phyloP scores from a whole-genome alignment of 2,797 vertebrate genomes.

The Jordanella pulchra region DNA sequence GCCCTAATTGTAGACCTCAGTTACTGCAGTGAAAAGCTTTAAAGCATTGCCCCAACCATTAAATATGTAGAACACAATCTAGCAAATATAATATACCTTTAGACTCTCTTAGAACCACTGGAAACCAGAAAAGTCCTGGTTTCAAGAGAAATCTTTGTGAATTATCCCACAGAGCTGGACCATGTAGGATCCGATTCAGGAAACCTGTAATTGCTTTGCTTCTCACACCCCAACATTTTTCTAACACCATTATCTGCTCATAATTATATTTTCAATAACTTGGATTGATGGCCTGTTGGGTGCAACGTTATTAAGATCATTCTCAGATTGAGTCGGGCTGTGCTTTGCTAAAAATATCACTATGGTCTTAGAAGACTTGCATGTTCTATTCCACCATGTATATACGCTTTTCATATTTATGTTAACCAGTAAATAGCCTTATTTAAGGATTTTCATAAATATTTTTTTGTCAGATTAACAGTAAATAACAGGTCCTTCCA shows the following conservation, averaged over 20 bases:
- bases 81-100: neutral
- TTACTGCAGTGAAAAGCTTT: neutral
- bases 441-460: neutral
- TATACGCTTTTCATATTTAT: neutral
- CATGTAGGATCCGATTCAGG: neutral
- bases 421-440: neutral
- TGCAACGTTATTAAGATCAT: neutral
- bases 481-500: neutral
- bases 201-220: neutral
- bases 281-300: neutral
- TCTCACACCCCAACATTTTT: neutral
- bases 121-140: neutral
- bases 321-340: neutral
- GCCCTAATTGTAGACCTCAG: neutral
- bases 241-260: neutral
- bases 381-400: neutral
- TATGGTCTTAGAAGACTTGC: neutral
- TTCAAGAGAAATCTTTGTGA: neutral
- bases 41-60: neutral
- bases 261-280: conserved; percentile 3
- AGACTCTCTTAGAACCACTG: neutral
- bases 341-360: conserved; percentile 6
- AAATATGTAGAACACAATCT: neutral
- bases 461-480: neutral
- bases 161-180: neutral